phyloP scores from a whole-genome alignment of 2,888 invertebrate species.

The Nephrotoma appendiculata region DNA sequence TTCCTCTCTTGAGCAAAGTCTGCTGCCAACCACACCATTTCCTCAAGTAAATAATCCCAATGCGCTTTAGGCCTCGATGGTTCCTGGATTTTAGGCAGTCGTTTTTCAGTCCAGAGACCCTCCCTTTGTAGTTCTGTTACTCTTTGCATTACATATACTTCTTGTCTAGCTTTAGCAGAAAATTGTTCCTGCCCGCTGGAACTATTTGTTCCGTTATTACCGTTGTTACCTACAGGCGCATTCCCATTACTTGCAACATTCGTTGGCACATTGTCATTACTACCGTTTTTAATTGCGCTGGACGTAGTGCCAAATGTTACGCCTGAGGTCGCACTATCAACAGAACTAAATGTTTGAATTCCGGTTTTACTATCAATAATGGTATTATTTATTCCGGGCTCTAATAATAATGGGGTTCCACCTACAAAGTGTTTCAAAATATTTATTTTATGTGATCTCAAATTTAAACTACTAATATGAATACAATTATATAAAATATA shows the following conservation, averaged over 20 bases:
- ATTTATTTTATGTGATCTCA: background rate
- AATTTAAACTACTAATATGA: background rate
- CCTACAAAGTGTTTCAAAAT: conserved; percentile 26
- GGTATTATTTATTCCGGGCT: conserved; percentile 11
- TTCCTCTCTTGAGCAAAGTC: conserved; percentile 97
- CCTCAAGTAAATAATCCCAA: conserved; percentile 97
- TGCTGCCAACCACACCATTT: conserved; percentile 96
- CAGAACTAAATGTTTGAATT: conserved; percentile 9
- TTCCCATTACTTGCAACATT: conserved; percentile 8
- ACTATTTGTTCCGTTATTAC: background rate
- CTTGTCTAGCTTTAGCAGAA: conserved; percentile 73
- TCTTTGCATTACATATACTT: conserved; percentile 87
- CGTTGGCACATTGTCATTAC: conserved; percentile 5
- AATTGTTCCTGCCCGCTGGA: conserved; percentile 48
- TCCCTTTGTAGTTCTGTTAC: conserved; percentile 84
- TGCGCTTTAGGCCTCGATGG: conserved; percentile 84
- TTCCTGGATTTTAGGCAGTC: conserved; percentile 84
- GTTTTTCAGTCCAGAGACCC: conserved; percentile 86
- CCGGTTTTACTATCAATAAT: conserved; percentile 14
- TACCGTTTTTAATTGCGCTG: conserved; percentile 18
- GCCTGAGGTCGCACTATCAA: background rate
- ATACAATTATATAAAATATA: conserved; percentile 8
- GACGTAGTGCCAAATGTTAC: conserved; percentile 14
- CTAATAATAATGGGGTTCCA: conserved; percentile 37
- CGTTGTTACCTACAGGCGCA: background rate